Evolutionary conservation across 2,888 invertebrate species (phyloP).

Genomic region (Xestia ashworthii): DNA sequence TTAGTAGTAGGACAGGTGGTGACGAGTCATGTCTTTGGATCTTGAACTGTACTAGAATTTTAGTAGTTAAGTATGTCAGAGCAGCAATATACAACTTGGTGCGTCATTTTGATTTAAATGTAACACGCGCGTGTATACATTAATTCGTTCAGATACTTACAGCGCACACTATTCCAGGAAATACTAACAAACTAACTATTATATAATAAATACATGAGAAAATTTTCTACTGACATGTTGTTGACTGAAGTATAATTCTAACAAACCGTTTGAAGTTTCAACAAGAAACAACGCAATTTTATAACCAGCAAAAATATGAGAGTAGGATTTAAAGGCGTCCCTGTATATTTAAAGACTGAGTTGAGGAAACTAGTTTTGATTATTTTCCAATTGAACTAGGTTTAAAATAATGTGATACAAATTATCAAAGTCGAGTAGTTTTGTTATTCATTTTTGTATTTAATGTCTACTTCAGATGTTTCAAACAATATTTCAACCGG

Average conservation of each 20-base stretch:
- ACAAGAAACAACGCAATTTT: not conserved
- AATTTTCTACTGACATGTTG: not conserved
- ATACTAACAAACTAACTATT: too few relatives aligned
- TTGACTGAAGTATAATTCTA: constrained; percentile 1
- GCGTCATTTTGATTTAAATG: not conserved
- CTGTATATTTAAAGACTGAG: not conserved
- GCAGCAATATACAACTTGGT: not conserved
- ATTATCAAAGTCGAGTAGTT: too few relatives aligned
- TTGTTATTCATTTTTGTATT: not conserved
- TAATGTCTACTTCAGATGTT: not conserved
- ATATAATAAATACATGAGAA: not conserved
- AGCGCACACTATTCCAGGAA: not conserved
- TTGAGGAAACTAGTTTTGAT: not conserved
- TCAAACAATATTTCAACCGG: not conserved
- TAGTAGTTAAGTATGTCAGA: not conserved
- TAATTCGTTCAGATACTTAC: not conserved
- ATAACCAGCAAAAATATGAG: not conserved
- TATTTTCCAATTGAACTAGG: too few relatives aligned
- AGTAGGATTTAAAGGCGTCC: not conserved
- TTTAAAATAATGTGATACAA: too few relatives aligned
- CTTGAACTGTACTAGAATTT: not conserved
- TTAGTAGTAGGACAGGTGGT: too few relatives aligned
- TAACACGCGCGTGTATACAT: not conserved
- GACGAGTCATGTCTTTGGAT: not conserved
- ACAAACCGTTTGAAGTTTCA: constrained; percentile 5